These are phyloP conservation scores for Spheniscus mendiculus DNA, from an alignment of 2,113 vertebrate genomes.

Conservation along the genomic window DNA sequence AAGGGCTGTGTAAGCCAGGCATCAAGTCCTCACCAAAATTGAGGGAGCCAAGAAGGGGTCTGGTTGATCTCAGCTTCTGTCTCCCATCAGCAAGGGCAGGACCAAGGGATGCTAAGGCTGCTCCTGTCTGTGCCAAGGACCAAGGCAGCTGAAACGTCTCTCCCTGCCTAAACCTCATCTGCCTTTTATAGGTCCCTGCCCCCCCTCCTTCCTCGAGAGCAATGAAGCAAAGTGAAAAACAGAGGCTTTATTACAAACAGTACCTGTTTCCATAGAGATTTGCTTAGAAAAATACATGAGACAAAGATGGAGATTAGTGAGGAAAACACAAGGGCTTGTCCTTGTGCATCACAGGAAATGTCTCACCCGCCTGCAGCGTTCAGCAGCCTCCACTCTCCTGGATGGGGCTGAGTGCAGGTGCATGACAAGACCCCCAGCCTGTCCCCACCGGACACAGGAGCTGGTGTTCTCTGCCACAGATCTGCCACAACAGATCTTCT, in stretches of 20 bases:
- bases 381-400: neutral
- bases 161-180: neutral
- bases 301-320: neutral
- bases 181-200: neutral
- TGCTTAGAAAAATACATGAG: neutral
- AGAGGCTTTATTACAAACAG: neutral
- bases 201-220: neutral
- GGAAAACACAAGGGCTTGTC: neutral
- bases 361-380: fast-evolving
- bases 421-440: neutral
- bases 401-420: fast-evolving
- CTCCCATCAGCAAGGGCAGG: neutral
- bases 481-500: neutral
- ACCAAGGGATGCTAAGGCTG: neutral
- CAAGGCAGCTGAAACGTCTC: neutral
- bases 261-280: slow-evolving; percentile 62
- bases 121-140: neutral
- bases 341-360: neutral
- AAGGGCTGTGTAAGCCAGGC: neutral
- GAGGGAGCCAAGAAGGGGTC: neutral
- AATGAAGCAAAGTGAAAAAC: slow-evolving; percentile 9
- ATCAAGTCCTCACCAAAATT: fast-evolving
- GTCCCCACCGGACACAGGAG: neutral
- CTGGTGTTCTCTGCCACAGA: neutral
- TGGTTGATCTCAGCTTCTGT: neutral